Conservation (phyloP, 2,888 invertebrate species). For the Cryptus viduatorius region DNA sequence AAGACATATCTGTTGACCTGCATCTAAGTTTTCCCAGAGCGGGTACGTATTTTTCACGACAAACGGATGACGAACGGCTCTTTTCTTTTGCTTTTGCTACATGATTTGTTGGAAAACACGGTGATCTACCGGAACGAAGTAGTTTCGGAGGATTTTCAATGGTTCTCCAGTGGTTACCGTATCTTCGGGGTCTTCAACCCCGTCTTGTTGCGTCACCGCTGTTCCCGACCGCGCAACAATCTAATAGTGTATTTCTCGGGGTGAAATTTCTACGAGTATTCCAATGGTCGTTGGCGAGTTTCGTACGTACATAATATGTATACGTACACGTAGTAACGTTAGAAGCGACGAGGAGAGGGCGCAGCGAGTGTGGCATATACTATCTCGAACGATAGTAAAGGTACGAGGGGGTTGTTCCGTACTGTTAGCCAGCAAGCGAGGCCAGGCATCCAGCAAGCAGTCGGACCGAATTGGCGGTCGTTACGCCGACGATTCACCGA, state of each 20-base stretch:
- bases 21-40: neutral
- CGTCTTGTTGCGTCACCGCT: neutral
- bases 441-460: constrained; percentile 18
- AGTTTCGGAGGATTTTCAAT: constrained; percentile 25
- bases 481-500: constrained; percentile 51
- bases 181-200: constrained; percentile 1
- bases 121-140: constrained; percentile 2
- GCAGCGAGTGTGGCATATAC: neutral
- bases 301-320: constrained; percentile 3
- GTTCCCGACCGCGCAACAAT: neutral
- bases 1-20: constrained; percentile 1
- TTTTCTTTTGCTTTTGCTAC: neutral
- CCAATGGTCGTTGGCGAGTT: constrained; percentile 3
- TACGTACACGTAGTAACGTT: neutral
- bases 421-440: constrained; percentile 14
- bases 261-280: constrained; percentile 30
- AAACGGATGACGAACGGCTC: constrained; percentile 30
- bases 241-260: constrained; percentile 22
- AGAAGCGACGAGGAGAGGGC: neutral
- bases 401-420: constrained; percentile 17
- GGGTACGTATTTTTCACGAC: neutral
- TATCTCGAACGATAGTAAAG: constrained; percentile 29
- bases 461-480: constrained; percentile 47
- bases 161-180: neutral
- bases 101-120: constrained; percentile 11